Base-by-base conservation (phyloP, 2,113 vertebrate genomes). In the Channa argus region DNA sequence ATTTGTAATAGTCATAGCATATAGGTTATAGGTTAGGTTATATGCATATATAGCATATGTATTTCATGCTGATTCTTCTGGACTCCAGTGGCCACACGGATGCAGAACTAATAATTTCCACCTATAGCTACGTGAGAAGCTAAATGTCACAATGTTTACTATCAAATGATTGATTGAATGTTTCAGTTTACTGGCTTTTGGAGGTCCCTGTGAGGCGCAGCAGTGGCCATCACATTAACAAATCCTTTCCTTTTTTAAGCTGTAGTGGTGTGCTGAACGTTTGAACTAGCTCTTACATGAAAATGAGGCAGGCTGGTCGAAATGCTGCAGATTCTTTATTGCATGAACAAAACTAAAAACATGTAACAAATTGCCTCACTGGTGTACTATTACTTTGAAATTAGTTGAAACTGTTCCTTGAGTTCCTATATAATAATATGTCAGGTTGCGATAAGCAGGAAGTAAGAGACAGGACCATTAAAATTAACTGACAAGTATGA, bases 371-470 rank as follows among this genome's bases (percentile, higher is more conserved):
- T 47, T 13, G 9, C 58, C 59, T 49, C 2, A 9, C 8, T 51
- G 68, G 68, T 77, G 72, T 55, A 70, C 53, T 66, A 78, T 77
- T 80, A 78, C 59, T 77, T 70, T 86, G 72, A 80, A 84, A 79
- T 82, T 80, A 80, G 74, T 59, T 41, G 61, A 54, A 77, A 55
- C 33, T 36, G 55, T 68, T 87, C 72, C 66, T 85, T 33, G 0
- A 65, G 69, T 71, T 78, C 9, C 54, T 46, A 47, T 77, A 75
- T 85, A 82, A 70, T 82, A 84, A 70, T 44, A 66, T 78, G 72
- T 77, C 86, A 78, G 73, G 66, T 82, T 73, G 61, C 73, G 83
- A 88, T 87, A 82, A 87, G 77, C 74, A 85, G 38, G 50, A 82
- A 59, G 64, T 39, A 61, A 77, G 44, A 65, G 77, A 62, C 62